phyloP scores from a whole-genome alignment of 1,140 invertebrate genomes.

The Drosophila mauritiana region DNA sequence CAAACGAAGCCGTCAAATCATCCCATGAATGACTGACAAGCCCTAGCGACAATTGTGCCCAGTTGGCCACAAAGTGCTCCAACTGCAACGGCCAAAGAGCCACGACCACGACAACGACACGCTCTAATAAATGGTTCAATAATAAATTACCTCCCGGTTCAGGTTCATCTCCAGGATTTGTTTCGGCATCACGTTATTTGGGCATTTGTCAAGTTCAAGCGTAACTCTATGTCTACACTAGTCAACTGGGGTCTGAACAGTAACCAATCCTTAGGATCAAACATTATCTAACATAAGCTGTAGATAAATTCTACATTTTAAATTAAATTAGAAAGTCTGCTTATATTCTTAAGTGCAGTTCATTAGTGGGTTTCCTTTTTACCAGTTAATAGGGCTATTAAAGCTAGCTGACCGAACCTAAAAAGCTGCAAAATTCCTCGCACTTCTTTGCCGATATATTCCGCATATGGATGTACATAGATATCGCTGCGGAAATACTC shows the following conservation, averaged over 20 bases:
- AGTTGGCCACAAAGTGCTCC: conserved; percentile 30
- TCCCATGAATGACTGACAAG: conserved; percentile 69
- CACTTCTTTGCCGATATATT: neutral
- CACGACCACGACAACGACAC: conserved; percentile 58
- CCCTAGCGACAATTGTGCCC: conserved; percentile 67
- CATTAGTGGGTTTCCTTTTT: too few relatives aligned
- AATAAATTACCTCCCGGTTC: conserved; percentile 66
- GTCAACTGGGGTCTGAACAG: conserved; percentile 12
- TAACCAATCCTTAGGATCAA: too few relatives aligned
- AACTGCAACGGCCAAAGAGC: conserved; percentile 28
- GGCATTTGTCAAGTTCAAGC: conserved; percentile 83
- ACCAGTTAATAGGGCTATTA: too few relatives aligned
- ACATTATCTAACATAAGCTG: too few relatives aligned
- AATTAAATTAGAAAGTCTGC: too few relatives aligned
- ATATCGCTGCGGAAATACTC: neutral
- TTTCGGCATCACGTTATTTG: conserved; percentile 78
- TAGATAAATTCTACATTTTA: too few relatives aligned
- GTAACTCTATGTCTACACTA: conserved; percentile 61
- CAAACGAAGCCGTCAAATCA: conserved; percentile 65
- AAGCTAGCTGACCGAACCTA: too few relatives aligned
- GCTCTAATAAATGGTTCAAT: conserved; percentile 80
- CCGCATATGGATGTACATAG: neutral
- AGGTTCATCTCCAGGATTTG: conserved; percentile 52
- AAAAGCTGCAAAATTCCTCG: neutral
- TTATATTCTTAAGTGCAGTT: too few relatives aligned